phyloP scores from a whole-genome alignment of 1,140 invertebrate species.

The Charaxes varanes region DNA sequence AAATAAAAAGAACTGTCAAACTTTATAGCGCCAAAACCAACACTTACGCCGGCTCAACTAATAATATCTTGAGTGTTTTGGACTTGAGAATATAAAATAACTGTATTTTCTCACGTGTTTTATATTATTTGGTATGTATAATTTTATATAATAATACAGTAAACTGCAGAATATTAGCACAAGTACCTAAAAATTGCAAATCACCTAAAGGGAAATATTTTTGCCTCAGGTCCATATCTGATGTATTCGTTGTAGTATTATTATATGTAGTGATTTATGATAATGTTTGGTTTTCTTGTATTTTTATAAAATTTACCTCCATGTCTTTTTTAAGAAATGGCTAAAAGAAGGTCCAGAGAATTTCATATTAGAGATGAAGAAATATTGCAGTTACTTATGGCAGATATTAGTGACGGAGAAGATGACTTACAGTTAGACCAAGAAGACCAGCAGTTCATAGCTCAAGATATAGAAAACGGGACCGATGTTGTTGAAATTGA shows the following conservation, averaged over 20 bases:
- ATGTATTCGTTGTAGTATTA: neutral
- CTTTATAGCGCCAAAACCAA: too few relatives aligned
- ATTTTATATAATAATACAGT: too few relatives aligned
- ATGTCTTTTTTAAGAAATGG: slow-evolving; percentile 2
- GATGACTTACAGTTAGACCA: neutral
- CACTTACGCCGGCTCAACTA: too few relatives aligned
- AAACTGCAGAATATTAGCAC: too few relatives aligned
- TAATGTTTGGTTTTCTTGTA: slow-evolving; percentile 2
- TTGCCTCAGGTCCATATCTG: neutral
- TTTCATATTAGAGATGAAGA: too few relatives aligned
- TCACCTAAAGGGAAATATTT: slow-evolving; percentile 1
- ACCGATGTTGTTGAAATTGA: slow-evolving; percentile 1
- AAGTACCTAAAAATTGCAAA: too few relatives aligned
- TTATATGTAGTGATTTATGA: neutral
- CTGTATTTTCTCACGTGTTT: too few relatives aligned
- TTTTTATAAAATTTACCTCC: neutral
- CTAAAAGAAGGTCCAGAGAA: neutral
- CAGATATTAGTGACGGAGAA: neutral
- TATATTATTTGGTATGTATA: too few relatives aligned
- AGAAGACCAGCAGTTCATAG: slow-evolving; percentile 1
- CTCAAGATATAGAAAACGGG: neutral
- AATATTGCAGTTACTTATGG: neutral
- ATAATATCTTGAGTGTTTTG: too few relatives aligned
- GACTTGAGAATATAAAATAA: too few relatives aligned
- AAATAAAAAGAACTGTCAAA: too few relatives aligned